phyloP scores from a whole-genome alignment of 1,140 invertebrate species.

The Sycobia sp. region DNA sequence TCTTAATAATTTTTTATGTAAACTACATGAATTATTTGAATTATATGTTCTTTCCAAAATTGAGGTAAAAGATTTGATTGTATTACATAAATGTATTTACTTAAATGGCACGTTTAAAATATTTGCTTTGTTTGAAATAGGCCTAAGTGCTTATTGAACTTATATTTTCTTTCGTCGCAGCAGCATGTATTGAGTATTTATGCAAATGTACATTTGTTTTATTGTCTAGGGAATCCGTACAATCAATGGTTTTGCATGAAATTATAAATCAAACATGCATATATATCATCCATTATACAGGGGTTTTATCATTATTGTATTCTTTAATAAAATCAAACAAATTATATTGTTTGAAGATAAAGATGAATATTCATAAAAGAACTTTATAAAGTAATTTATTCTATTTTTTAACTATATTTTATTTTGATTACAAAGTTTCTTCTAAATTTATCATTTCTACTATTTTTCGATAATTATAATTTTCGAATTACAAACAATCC shows the following conservation, averaged over 20 bases:
- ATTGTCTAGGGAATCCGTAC: conserved; percentile 19
- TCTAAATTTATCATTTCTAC: no score
- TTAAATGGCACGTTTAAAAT: conserved; percentile 27
- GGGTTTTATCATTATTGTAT: conserved; percentile 19
- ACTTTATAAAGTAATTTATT: no score
- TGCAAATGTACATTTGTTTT: conserved; percentile 29
- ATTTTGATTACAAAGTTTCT: no score
- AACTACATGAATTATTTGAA: conserved; percentile 10
- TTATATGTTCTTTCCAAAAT: conserved; percentile 14
- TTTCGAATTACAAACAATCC: no score
- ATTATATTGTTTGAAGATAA: no score
- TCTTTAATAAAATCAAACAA: no score
- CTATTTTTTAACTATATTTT: no score
- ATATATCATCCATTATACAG: conserved; percentile 30
- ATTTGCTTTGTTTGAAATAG: conserved; percentile 28
- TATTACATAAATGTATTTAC: conserved; percentile 10
- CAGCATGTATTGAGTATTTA: conserved; percentile 32
- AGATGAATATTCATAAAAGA: no score
- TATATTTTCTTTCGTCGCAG: conserved; percentile 20
- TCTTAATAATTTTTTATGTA: conserved; percentile 27
- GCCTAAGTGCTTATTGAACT: conserved; percentile 22
- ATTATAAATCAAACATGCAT: conserved; percentile 26
- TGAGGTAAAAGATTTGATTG: conserved; percentile 31
- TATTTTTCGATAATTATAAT: no score
- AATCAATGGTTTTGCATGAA: conserved; percentile 26